Evolutionary conservation across 2,113 vertebrate genomes (phyloP).

Genomic region (Oncorhynchus clarkii): DNA sequence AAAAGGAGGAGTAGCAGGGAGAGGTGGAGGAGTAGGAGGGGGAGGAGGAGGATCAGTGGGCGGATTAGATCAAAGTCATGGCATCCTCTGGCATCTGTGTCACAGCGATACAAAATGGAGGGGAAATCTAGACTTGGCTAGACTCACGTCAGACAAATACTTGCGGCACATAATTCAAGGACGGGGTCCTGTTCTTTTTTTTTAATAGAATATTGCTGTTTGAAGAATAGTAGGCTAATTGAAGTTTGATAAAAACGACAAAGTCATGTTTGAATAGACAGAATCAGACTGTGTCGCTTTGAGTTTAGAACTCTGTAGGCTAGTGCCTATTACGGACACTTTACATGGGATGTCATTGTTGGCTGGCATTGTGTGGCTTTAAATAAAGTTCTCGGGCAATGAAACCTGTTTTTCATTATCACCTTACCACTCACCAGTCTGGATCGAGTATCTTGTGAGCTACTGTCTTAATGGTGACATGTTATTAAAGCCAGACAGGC

Average conservation of each 20-base stretch:
- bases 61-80: not conserved
- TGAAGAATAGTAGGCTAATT: constrained; percentile 10
- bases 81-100: constrained; percentile 16
- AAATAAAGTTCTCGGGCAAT: constrained; percentile 24
- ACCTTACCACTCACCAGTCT: constrained; percentile 27
- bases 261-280: not conserved
- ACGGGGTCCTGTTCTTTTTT: constrained; percentile 19
- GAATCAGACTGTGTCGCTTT: not conserved
- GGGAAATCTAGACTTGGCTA: not conserved
- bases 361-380: constrained; percentile 18
- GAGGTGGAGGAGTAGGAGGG: no score
- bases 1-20: not conserved
- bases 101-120: constrained; percentile 36
- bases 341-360: constrained; percentile 27
- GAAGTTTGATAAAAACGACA: not conserved
- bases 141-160: not conserved
- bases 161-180: not conserved
- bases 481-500: constrained; percentile 26
- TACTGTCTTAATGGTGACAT: constrained; percentile 5
- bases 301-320: not conserved
- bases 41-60: no score
- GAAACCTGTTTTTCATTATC: constrained; percentile 30
- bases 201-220: not conserved
- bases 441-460: constrained; percentile 30
- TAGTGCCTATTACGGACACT: not conserved